phyloP scores from a whole-genome alignment of 1,140 invertebrate species.

The Hycleus cichorii region DNA sequence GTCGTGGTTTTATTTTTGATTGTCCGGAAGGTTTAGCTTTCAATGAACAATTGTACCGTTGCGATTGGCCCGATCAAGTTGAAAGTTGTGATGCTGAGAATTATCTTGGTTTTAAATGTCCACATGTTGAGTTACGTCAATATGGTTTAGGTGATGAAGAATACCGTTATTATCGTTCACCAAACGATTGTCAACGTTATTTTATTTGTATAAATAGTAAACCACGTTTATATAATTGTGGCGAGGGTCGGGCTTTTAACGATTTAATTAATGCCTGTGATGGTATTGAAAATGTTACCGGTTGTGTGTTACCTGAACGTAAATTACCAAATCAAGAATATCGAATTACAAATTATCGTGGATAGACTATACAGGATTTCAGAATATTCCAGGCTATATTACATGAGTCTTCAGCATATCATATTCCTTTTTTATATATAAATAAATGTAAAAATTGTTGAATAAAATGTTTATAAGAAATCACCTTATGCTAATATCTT shows the following conservation, averaged over 20 bases:
- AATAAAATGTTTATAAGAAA: too few species aligned
- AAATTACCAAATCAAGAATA: background rate
- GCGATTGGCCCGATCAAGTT: conserved; percentile 83
- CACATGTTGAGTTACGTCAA: conserved; percentile 41
- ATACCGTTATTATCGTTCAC: conserved; percentile 49
- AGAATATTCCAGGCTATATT: too few species aligned
- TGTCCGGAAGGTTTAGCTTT: conserved; percentile 74
- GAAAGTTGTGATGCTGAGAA: conserved; percentile 68
- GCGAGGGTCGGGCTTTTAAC: conserved; percentile 72
- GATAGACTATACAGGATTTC: background rate
- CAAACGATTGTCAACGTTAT: conserved; percentile 67
- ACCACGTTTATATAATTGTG: conserved; percentile 64
- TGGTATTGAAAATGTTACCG: conserved; percentile 66
- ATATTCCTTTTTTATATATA: too few species aligned
- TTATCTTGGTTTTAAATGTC: conserved; percentile 62
- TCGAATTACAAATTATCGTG: background rate
- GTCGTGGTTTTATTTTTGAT: conserved; percentile 47
- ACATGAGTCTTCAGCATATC: too few species aligned
- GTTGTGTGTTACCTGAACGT: conserved; percentile 47
- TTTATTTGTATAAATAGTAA: conserved; percentile 71
- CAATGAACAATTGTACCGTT: conserved; percentile 65
- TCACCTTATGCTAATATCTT: too few species aligned
- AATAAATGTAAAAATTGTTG: too few species aligned
- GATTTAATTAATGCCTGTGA: conserved; percentile 67
- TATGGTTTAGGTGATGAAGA: conserved; percentile 45